Evolutionary conservation across 2,797 vertebrate species (phyloP).

Genomic region (Anas bahamensis): DNA sequence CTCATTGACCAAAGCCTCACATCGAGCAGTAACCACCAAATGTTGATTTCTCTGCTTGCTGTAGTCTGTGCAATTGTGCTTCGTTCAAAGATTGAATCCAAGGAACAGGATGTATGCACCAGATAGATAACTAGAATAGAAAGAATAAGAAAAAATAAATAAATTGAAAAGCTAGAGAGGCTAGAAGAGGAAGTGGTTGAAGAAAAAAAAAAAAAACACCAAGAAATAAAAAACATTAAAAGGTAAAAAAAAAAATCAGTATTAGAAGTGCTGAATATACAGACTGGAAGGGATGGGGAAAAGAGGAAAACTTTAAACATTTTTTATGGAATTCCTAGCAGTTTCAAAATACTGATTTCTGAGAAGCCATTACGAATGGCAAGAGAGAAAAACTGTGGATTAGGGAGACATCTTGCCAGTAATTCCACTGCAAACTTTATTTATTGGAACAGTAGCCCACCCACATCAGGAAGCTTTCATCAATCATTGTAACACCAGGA

Average conservation of each 20-base stretch:
- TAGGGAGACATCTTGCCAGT: conserved; percentile 16
- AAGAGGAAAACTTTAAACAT: neutral
- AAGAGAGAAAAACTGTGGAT: neutral
- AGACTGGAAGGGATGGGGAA: neutral
- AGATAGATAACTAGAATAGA: neutral
- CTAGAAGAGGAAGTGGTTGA: neutral
- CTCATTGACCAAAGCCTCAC: neutral
- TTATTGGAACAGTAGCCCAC: conserved; percentile 50
- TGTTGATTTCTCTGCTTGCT: neutral
- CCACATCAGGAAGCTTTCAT: conserved; percentile 38
- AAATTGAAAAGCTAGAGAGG: neutral
- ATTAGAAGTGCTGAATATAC: neutral
- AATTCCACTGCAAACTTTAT: conserved; percentile 35
- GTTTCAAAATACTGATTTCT: neutral
- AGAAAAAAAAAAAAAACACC: too few species aligned
- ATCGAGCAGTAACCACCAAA: neutral
- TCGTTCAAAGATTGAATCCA: neutral
- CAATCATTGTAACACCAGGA: conserved; percentile 44
- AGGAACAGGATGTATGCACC: neutral
- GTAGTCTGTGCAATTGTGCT: fast-evolving
- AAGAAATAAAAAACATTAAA: neutral
- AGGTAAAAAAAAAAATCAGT: neutral
- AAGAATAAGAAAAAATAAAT: neutral
- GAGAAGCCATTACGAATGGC: neutral
- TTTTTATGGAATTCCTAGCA: neutral